Base-by-base conservation (phyloP, 30 jellyfish, hydroid and myxozoan species). In the Chironex yamaguchii region DNA sequence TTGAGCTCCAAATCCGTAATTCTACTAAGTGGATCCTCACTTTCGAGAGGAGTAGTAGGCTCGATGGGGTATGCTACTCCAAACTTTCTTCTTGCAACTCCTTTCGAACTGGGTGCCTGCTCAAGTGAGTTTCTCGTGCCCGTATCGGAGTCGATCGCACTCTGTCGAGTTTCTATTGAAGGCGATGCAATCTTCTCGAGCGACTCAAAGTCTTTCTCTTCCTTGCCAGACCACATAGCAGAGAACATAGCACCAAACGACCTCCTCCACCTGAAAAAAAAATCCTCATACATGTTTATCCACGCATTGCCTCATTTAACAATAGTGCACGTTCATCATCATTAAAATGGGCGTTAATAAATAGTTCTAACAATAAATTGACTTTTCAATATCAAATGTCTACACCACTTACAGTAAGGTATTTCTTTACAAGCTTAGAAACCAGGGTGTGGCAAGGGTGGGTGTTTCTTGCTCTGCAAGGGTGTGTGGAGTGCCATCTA, bases 191-290 rank as follows among this genome's bases (percentile, higher is more conserved):
- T 6, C 17, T 6, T 17, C 17, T 42, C 58, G 9, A 6, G 13
- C 9, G 58, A 42, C 17, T 17, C 58, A 17, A 64, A 58, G 13
- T 71, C 90, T 52, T 66, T 67, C 53, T 79, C 98, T 21, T 92
- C 98, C 52, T 83, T 85, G 0, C 89, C 86, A 0, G 96, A 86
- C 98, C 98, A 92, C 21, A 92, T 53, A 1, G 95, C 77, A 23
- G 98, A 92, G 1, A 92, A 54, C 17, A 92, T 96, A n/a, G 98
- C 98, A 20, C 98, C 98, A 26, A 92, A 83, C 14, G 98, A 92
- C 52, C 98, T 78, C 48, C 98, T 71, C 69, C 96, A 78, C 62
- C 98, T 91, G 54, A 17, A 67, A 67, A 33, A 48, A 78, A 20
- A 26, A 26, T 62, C 29, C 13, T 62, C 9, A 17, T 14, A 0